Conservation (phyloP, 1,140 invertebrate genomes). For the Chironomus striatipennis region DNA sequence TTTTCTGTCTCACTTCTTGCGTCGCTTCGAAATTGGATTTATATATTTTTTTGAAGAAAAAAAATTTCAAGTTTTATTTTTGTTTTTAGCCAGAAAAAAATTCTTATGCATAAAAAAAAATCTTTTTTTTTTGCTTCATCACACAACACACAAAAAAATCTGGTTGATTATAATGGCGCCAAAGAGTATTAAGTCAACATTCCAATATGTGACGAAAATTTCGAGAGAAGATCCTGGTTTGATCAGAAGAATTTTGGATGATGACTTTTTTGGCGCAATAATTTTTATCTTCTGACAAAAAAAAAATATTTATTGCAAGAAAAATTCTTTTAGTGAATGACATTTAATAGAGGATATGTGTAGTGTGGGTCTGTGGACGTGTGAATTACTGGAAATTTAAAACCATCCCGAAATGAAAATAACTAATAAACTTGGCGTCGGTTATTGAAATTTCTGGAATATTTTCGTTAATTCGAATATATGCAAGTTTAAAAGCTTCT, state of each 20-base stretch:
- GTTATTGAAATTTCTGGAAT: no score
- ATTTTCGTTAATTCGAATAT: no score
- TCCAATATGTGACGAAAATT: neutral
- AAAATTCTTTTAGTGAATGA: no score
- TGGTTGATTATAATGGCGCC: slow-evolving; percentile 18
- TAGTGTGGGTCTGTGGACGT: no score
- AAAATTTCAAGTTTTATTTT: neutral
- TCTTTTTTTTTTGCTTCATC: neutral
- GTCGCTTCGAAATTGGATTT: neutral
- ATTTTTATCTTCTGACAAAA: neutral
- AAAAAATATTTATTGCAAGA: slow-evolving; percentile 1
- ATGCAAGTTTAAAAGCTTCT: no score
- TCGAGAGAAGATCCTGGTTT: slow-evolving; percentile 16
- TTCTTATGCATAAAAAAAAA: neutral
- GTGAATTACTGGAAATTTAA: no score
- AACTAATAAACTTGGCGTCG: no score
- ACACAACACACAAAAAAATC: no score
- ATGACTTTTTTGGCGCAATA: no score
- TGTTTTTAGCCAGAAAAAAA: neutral
- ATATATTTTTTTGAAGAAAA: neutral
- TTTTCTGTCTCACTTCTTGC: neutral
- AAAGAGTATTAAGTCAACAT: slow-evolving; percentile 20
- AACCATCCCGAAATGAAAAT: no score
- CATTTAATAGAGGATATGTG: no score
- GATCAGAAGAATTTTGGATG: neutral